Conservation (phyloP, 2,888 invertebrate species). For the Agonum fuliginosum region DNA sequence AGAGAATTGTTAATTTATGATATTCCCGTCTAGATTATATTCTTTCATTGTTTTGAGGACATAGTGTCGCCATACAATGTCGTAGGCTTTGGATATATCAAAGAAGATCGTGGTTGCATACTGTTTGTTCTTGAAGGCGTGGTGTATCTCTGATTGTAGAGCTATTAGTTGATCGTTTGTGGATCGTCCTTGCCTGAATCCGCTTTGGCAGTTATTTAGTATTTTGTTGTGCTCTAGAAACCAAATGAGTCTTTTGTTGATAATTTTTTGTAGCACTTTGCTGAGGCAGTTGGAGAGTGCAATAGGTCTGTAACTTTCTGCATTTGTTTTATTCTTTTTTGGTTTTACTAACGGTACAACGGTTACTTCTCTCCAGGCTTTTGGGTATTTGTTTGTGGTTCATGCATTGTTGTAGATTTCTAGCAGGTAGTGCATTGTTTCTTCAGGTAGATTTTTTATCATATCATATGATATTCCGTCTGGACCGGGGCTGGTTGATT, state of each 20-base stretch:
- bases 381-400: conserved; percentile 48
- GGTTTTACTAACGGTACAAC: conserved; percentile 56
- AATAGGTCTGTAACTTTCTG: conserved; percentile 60
- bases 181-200: conserved; percentile 18
- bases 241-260: conserved; percentile 38
- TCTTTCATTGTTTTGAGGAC: neutral
- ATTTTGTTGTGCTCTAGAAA: neutral
- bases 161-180: neutral
- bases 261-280: conserved; percentile 43
- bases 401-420: conserved; percentile 53
- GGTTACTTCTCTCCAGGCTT: conserved; percentile 53
- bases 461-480: conserved; percentile 54
- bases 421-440: conserved; percentile 35
- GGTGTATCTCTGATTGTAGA: neutral
- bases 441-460: conserved; percentile 49
- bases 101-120: neutral
- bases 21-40: conserved; percentile 3
- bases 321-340: conserved; percentile 52
- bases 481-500: conserved; percentile 50
- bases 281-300: conserved; percentile 45
- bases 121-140: neutral
- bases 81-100: neutral
- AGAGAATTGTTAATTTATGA: neutral
- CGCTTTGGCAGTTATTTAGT: neutral
- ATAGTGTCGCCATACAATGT: conserved; percentile 7